Conservation (phyloP, 2,797 vertebrate species). For the Sebastes miniatus region DNA sequence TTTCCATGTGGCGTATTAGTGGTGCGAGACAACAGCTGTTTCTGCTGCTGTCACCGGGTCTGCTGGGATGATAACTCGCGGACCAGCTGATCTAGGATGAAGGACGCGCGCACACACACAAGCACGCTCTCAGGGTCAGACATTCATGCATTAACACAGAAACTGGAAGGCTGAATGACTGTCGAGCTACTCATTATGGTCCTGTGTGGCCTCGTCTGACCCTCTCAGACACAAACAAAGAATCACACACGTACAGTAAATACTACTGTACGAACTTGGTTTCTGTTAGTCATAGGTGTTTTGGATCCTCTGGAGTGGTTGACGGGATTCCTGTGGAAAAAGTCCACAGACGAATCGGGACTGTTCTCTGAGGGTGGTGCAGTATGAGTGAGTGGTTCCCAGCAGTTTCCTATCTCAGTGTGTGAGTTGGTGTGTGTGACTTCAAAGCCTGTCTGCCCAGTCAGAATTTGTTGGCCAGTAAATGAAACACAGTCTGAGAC, state of each 20-base stretch:
- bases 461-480: constrained; percentile 46
- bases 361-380: constrained; percentile 29
- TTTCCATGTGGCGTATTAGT: not conserved
- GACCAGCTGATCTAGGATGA: constrained; percentile 11
- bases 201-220: constrained; percentile 19
- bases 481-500: constrained; percentile 38
- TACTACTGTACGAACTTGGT: not conserved
- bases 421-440: constrained; percentile 13
- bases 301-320: not conserved
- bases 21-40: constrained; percentile 21
- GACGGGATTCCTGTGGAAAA: constrained; percentile 38
- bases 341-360: constrained; percentile 27
- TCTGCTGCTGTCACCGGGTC: constrained; percentile 14
- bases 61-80: constrained; percentile 12
- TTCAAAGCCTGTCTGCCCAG: constrained; percentile 56
- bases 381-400: constrained; percentile 34
- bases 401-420: constrained; percentile 2
- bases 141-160: constrained; percentile 11
- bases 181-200: not conserved
- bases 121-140: not conserved
- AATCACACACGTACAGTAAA: not conserved
- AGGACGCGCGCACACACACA: not conserved
- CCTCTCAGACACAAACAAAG: constrained; percentile 1
- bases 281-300: constrained; percentile 12
- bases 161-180: constrained; percentile 30